Conservation (phyloP, 2,797 vertebrate genomes). For the Squalus acanthias region DNA sequence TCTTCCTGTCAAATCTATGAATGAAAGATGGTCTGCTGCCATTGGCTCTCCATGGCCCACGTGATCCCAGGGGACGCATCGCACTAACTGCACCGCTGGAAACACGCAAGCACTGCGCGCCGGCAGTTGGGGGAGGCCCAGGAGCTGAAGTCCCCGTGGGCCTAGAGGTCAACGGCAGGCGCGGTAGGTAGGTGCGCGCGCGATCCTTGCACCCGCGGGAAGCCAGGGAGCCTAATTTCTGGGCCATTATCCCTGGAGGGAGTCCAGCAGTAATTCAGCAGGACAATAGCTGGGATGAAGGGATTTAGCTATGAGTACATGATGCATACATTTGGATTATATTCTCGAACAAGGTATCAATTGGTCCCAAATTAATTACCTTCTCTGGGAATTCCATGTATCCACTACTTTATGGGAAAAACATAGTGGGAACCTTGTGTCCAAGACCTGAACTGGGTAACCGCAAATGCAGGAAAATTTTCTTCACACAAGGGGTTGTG, state of each 20-base stretch:
- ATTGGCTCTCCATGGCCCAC: too few species aligned
- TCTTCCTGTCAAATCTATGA: too few species aligned
- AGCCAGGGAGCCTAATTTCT: too few species aligned
- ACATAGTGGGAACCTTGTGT: background rate
- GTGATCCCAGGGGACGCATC: too few species aligned
- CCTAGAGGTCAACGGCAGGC: too few species aligned
- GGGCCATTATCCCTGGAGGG: background rate
- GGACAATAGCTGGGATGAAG: background rate
- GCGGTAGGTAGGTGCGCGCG: too few species aligned
- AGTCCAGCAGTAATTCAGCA: background rate
- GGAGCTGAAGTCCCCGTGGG: too few species aligned
- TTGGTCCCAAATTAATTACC: background rate
- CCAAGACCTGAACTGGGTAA: background rate
- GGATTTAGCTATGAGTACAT: background rate
- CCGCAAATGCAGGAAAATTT: background rate
- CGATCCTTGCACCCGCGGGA: too few species aligned
- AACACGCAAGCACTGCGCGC: too few species aligned
- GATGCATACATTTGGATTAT: background rate
- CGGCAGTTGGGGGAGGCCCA: too few species aligned
- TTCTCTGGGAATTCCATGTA: background rate
- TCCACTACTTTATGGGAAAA: background rate
- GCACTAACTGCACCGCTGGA: too few species aligned
- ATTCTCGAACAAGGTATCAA: background rate
- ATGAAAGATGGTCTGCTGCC: too few species aligned
- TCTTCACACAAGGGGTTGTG: background rate